Base-by-base conservation (phyloP, 2,888 invertebrate species). In the Trissolcus brochymenae region DNA sequence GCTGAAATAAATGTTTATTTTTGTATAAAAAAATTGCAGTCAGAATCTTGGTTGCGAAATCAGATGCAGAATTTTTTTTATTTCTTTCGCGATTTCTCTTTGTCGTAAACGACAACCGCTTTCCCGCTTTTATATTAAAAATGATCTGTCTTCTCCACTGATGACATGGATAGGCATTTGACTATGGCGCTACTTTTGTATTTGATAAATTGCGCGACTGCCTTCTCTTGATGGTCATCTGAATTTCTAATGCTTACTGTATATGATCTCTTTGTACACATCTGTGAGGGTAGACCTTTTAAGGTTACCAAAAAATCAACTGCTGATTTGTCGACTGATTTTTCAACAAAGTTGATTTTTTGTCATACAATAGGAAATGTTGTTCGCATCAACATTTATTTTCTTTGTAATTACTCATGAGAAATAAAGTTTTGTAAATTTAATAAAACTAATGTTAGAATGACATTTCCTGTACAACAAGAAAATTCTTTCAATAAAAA, bases 91-190 rank as follows among this genome's bases (percentile, higher is more conserved):
- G 70, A 67, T 80, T 57, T 80, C 80, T 82, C 82, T 82, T 81
- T 81, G 81, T 68, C 81, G 79, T 76, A 75, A 56, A 55, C 56
- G 70, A 59, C 74, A 54, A 68, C 54, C 54, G 62, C 83, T 82
- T 55, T 84, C 79, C 72, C 81, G 82, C 82, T 81, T 85, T 87
- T 86, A 87, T 89, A 89, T 89, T 89, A 89, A 89, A 89, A 89
- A 89, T 89, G 89, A 89, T 89, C 88, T 88, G 89, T 89, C 89
- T 87, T 85, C 84, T 83, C 85, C 88, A 89, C 86, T 84, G 89
- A 87, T 85, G 86, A 87, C 87, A 84, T 81, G 81, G 84, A 86
- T 86, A 86, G 87, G 87, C 84, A 88, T 89, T 88, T 87, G 86
- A 86, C 87, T 87, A 86, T 85, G 85, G 83, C 83, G 80, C 82